Evolutionary conservation across 2,888 invertebrate genomes (phyloP).

Genomic region (Pseudoips prasinana): DNA sequence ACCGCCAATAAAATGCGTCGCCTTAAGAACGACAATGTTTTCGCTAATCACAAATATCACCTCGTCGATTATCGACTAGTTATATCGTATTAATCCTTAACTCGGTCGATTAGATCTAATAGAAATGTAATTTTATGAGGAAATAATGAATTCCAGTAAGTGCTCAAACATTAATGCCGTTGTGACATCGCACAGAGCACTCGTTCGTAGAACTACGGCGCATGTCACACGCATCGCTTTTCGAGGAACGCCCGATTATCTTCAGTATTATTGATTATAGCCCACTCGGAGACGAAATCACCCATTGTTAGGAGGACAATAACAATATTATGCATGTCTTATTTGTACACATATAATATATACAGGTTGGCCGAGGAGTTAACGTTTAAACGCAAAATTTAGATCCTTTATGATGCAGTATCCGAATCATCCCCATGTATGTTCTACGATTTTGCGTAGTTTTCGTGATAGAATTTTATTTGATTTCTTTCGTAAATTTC

Average conservation of each 20-base stretch:
- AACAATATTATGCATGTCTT: slow-evolving; percentile 13
- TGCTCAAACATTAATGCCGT: slow-evolving; percentile 16
- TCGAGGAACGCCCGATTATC: slow-evolving; percentile 62
- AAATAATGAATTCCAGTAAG: too few species aligned
- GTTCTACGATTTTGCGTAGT: too few species aligned
- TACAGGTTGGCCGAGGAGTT: too few species aligned
- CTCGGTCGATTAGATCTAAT: not conserved
- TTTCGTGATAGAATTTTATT: too few species aligned
- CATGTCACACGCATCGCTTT: slow-evolving; percentile 63
- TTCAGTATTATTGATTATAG: slow-evolving; percentile 50
- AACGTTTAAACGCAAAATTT: too few species aligned
- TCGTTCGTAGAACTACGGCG: slow-evolving; percentile 57
- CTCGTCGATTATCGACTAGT: not conserved
- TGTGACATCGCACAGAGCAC: slow-evolving; percentile 43
- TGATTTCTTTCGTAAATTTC: too few species aligned
- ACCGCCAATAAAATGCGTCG: too few species aligned
- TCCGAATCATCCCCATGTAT: too few species aligned
- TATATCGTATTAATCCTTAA: not conserved
- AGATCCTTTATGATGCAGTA: too few species aligned
- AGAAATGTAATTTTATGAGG: not conserved
- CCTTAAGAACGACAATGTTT: not conserved
- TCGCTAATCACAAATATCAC: not conserved
- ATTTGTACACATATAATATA: too few species aligned
- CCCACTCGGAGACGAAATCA: slow-evolving; percentile 38
- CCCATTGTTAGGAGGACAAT: slow-evolving; percentile 38